Evolutionary conservation across 92 coral and sea anemone species (phyloP).

Genomic region (Hydrozoanthus gracilis): DNA sequence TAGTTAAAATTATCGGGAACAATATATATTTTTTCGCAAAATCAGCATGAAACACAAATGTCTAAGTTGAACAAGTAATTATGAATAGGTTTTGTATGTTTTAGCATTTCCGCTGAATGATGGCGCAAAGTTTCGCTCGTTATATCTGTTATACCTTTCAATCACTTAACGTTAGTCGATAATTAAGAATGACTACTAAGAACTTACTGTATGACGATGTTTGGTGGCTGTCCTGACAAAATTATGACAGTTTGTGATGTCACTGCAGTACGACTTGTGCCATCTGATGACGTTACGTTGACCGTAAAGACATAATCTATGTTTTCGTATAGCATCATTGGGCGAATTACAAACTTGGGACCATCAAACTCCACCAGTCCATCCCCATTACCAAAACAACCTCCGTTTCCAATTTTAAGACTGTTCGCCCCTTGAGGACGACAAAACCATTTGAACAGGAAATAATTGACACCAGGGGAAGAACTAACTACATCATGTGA

Average conservation of each 20-base stretch:
- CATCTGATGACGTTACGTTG: constrained; percentile 61
- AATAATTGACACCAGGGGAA: constrained; percentile 35
- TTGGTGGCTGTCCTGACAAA: constrained; percentile 78
- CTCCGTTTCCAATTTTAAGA: constrained; percentile 51
- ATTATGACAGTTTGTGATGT: constrained; percentile 70
- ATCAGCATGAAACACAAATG: no score
- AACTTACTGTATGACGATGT: constrained; percentile 73
- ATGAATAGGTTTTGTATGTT: no score
- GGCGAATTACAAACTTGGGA: constrained; percentile 56
- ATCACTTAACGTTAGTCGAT: neutral
- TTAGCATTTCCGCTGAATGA: no score
- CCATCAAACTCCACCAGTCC: constrained; percentile 56
- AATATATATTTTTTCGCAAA: no score
- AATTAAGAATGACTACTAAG: neutral
- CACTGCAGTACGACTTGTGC: constrained; percentile 51
- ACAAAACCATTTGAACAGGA: constrained; percentile 80
- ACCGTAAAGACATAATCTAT: constrained; percentile 77
- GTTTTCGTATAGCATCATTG: constrained; percentile 69
- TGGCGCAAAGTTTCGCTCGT: no score
- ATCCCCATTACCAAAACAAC: constrained; percentile 92
- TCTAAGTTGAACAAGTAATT: no score
- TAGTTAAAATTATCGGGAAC: no score
- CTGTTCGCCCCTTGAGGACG: constrained; percentile 20
- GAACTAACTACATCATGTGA: constrained; percentile 72
- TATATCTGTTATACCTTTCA: no score